phyloP scores from a whole-genome alignment of 2,113 vertebrate species.

The Podarcis muralis region DNA sequence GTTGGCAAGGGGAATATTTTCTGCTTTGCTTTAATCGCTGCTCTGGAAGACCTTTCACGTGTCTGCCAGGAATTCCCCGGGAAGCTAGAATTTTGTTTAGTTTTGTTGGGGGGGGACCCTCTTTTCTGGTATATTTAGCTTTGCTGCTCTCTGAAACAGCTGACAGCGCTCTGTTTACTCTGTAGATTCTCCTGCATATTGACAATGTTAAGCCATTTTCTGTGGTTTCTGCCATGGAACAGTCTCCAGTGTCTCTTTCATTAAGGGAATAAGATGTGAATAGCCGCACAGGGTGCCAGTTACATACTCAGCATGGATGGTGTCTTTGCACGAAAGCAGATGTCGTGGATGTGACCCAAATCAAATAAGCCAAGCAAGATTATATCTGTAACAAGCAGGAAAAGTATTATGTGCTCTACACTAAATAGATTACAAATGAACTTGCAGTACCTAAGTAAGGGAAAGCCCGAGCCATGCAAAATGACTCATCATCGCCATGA shows the following conservation, averaged over 20 bases:
- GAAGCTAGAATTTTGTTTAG: background rate
- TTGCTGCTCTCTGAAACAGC: conserved; percentile 27
- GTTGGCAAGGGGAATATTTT: background rate
- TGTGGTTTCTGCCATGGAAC: conserved; percentile 61
- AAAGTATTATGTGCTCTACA: conserved; percentile 36
- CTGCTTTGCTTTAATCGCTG: background rate
- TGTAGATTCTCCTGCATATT: conserved; percentile 57
- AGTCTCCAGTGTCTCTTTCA: conserved; percentile 61
- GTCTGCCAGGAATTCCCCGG: background rate
- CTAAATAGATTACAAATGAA: conserved; percentile 43
- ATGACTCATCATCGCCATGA: conserved; percentile 11
- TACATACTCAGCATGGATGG: conserved; percentile 42
- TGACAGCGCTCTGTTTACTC: conserved; percentile 19
- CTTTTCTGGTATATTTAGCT: background rate
- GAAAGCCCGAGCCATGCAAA: conserved; percentile 23
- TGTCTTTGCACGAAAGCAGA: conserved; percentile 64
- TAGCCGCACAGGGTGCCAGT: conserved; percentile 60
- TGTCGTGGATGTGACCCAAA: conserved; percentile 67
- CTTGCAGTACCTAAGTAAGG: conserved; percentile 46
- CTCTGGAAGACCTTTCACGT: background rate
- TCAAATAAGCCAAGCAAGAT: conserved; percentile 71
- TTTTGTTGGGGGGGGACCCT: background rate
- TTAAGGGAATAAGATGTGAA: conserved; percentile 70
- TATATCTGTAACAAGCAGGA: conserved; percentile 59
- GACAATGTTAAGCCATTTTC: conserved; percentile 42